Percentiles rank a stretch among this genome's conserved stretches.
Conservation (phyloP, 2,888 invertebrate genomes). For the Nipponacmea schrenckii region DNA sequence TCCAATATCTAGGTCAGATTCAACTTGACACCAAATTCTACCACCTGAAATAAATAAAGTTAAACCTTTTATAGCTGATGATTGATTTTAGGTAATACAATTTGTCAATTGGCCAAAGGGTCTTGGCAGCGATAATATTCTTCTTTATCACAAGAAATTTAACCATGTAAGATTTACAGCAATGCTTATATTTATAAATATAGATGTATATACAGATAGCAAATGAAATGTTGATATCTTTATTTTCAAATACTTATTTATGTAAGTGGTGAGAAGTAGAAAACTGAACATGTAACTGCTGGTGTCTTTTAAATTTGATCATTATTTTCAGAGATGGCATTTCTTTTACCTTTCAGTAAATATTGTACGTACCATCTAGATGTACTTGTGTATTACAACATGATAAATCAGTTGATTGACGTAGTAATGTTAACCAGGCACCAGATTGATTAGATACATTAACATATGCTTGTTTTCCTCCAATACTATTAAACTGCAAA, state of each 20-base stretch:
- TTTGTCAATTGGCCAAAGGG: not conserved
- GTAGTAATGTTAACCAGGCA: constrained; percentile 53
- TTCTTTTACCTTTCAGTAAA: too few relatives aligned
- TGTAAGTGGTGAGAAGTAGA: too few relatives aligned
- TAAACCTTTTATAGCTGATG: not conserved
- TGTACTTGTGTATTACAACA: constrained; percentile 50
- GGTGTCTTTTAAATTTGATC: too few relatives aligned
- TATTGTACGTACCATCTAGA: constrained; percentile 48
- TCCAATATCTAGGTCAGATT: constrained; percentile 48
- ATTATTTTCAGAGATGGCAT: too few relatives aligned
- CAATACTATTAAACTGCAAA: constrained; percentile 48
- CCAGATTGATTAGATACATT: constrained; percentile 52
- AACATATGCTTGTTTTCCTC: constrained; percentile 49
- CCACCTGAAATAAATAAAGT: constrained; percentile 39
- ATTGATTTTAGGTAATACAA: not conserved
- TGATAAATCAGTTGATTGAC: constrained; percentile 39
- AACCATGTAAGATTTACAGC: too few relatives aligned
- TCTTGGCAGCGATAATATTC: too few relatives aligned
- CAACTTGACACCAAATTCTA: constrained; percentile 58
- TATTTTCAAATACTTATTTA: too few relatives aligned
- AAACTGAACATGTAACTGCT: too few relatives aligned
- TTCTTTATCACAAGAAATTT: too few relatives aligned
- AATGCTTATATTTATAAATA: too few relatives aligned
- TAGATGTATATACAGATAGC: too few relatives aligned
- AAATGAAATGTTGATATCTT: too few relatives aligned